Evolutionary conservation across 2,888 invertebrate species (phyloP), one percentile per base, ranked within the genome.

Genomic region (Athetis lepigone): DNA sequence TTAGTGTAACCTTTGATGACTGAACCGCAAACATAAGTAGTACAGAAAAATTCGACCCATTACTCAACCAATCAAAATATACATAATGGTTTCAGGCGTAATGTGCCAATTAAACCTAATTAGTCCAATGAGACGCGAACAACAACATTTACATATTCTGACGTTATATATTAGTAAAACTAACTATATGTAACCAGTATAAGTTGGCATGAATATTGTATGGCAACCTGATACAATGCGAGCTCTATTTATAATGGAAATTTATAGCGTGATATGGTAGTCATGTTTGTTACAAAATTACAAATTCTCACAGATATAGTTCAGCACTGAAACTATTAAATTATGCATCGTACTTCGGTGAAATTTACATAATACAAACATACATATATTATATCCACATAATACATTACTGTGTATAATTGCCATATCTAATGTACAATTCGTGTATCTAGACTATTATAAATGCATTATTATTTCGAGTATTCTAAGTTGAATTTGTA

Each of bases 281-380:
- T n/a, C n/a, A n/a, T n/a, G n/a, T n/a, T n/a, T 33, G 13, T 11
- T 4, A 58, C 11, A 19, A 43, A 68, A 68, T 64, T 39, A 57
- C 19, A 16, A 33, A 57, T 47, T 51, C 43, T 23, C 36, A 16
- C 8, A 8, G 11, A 36, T 27, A 45, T 37, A 21, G 11, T 27
- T 60, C n/a, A 19, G 8, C 18, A 62, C 23, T 54, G 49, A 18
- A 51, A 18, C 50, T 58, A 18, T 49, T 29, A 50, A 62, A 62
- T 70, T 62, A 72, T 72, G 40, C 57, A 62, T 46, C 25, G 11
- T n/a, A 39, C 16, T 62, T 39, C 21, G 54, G 46, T 18, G n/a
- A 21, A 4, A 62, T 69, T 62, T 55, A 50, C 76, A 70, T 75
- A 43, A 43, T n/a, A 50, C 42, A 70, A 33, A 57, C 56, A 23